Base-by-base conservation (phyloP, 1,140 invertebrate genomes). In the Zaprionus tsacasi region DNA sequence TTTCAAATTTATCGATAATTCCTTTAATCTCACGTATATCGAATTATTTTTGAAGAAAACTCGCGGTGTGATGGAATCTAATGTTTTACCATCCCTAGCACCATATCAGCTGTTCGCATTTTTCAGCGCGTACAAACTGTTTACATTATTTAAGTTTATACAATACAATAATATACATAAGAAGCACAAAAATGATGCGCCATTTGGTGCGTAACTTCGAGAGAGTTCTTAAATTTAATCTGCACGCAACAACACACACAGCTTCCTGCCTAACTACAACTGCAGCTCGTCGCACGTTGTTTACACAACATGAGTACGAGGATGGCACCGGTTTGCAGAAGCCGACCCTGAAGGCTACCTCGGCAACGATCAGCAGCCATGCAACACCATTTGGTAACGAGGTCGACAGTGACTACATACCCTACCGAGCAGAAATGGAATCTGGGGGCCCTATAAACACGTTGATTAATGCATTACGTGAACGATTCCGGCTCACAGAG, bases 371-470 rank as follows among this genome's bases (percentile, higher is more conserved):
- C 6, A 74, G 66, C 56, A 64, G 30, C 50, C 13, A 76, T 64
- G 43, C 35, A 6, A 43, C 59, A 11, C 12, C 55, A 8, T 54
- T 54, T 4, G 50, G 54, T 38, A 70, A 38, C 35, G 91, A 91
- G 58, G 35, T 35, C 12, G 88, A 89, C 40, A 57, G 65, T 27
- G 88, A 87, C 6, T 92, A 89, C 67, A 56, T 91, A 52, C 79
- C 85, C 0, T 92, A 92, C 50, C 69, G 38, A 8, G 6, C 50
- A 6, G 76, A 91, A 10, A 48, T 55, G 5, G 87, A 92, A 35
- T 73, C 8, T 12, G 80, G 76, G 12, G 61, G 73, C 17, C 65
- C 48, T 4, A 36, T 74, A 0, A 56, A 56, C 6, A 25, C 59
- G 1, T 55, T 92, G 0, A 48, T 87, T 0, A 50, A 65, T n/a